Conservation (phyloP, 2,888 invertebrate species). For the Drosophila pseudotalamancana region DNA sequence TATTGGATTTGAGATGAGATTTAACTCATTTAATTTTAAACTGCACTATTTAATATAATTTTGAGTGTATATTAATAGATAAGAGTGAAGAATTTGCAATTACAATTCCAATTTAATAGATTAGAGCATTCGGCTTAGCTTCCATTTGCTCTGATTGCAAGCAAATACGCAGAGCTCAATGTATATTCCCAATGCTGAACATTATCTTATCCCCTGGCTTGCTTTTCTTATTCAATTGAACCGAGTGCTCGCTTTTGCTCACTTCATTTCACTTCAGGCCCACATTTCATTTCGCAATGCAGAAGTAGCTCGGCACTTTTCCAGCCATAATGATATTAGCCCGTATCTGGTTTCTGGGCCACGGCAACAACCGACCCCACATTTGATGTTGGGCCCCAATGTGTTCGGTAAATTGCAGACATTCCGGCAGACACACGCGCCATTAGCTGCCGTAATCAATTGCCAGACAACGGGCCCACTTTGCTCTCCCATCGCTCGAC, state of each 20-base stretch:
- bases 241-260: slow-evolving; percentile 16
- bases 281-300: slow-evolving; percentile 20
- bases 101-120: no score
- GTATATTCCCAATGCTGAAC: background rate
- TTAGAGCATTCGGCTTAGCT: background rate
- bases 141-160: background rate
- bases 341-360: slow-evolving; percentile 40
- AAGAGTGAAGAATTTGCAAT: no score
- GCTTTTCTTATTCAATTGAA: background rate
- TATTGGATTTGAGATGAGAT: no score
- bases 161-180: background rate
- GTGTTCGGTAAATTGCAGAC: slow-evolving; percentile 40
- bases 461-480: slow-evolving; percentile 60
- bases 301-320: slow-evolving; percentile 32
- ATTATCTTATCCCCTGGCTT: background rate
- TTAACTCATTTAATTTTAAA: background rate
- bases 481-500: slow-evolving; percentile 15
- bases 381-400: slow-evolving; percentile 34
- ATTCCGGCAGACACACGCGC: slow-evolving; percentile 52
- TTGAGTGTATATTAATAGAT: no score
- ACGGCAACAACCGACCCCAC: slow-evolving; percentile 60
- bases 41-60: background rate
- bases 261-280: slow-evolving; percentile 20
- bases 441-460: slow-evolving; percentile 61
- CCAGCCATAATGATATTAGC: slow-evolving; percentile 17